Evolutionary conservation across 1,140 invertebrate species (phyloP), one percentile per base, ranked within the genome.

Genomic region (Dreissena polymorpha): DNA sequence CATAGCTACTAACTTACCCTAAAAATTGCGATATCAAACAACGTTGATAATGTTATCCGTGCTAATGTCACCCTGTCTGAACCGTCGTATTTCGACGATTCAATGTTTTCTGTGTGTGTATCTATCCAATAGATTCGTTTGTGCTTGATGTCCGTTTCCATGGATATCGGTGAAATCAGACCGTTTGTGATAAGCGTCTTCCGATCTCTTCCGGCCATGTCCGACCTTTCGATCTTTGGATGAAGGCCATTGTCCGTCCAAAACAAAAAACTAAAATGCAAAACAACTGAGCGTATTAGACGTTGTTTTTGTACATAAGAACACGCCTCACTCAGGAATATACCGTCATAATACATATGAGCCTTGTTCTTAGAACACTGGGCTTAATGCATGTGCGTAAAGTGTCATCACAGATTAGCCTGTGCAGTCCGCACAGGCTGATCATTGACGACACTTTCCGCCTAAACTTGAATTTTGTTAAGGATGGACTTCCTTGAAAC

Each of bases 1-100:
- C 39, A 39, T 39, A 8, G 39, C 39, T 8, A 8, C 39, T 39
- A 10, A 68, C 21, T 18, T 77, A 77, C 75, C 50, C 53, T 68
- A n/a, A n/a, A 78, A 0, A 78, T 55, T 14, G 75, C 75, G 18
- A 78, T 8, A 68, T 78, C 75, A 50, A 21, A 69, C 12, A 78
- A 25, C 14, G 21, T 12, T 5, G 29, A 13, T 6, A n/a, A 21
- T 18, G 75, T 10, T 25, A 68, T 68, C n/a, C 10, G 64, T 8
- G 1, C 0, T 18, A 69, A 27, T 0, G 50, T 13, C 55, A 68
- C 16, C 25, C 27, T n/a, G 14, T 78, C 65, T 10, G 13, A 10
- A 8, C 75, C 75, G n/a, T 78, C 64, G 21, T 68, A 78, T 10
- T 29, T 69, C 8, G 23, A 49, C 5, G 75, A 68, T 16, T 67